Percentiles rank a stretch among this genome's conserved stretches.
Conservation (phyloP, 2,113 vertebrate genomes). For the Pimephales promelas region DNA sequence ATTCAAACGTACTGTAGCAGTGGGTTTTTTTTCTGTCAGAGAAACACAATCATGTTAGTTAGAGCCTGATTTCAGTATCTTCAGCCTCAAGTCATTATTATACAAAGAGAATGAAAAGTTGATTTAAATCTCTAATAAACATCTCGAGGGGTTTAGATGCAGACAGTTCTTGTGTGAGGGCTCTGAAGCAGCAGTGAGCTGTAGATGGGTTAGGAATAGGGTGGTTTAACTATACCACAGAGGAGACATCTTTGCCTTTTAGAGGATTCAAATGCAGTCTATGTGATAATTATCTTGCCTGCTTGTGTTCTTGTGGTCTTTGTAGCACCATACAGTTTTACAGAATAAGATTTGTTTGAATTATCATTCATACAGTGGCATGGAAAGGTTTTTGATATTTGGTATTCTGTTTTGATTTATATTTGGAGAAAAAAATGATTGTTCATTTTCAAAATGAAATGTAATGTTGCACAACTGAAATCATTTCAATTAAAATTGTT, state of each 20-base stretch:
- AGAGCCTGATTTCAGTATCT: neutral
- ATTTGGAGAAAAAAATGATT: neutral
- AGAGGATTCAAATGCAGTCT: neutral
- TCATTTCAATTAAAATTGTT: neutral
- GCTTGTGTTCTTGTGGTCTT: neutral
- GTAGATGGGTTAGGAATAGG: neutral
- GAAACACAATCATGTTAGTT: neutral
- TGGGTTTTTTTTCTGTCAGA: neutral
- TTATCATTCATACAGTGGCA: neutral
- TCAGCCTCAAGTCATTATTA: constrained; percentile 20
- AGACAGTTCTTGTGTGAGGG: neutral
- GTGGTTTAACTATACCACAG: constrained; percentile 5
- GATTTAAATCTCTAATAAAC: neutral
- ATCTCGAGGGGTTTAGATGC: neutral
- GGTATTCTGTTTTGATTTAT: neutral
- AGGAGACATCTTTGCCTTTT: neutral
- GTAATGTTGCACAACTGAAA: neutral
- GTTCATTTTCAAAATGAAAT: neutral
- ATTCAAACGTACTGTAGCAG: neutral
- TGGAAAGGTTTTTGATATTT: neutral
- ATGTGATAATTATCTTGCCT: neutral
- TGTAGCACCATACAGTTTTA: neutral
- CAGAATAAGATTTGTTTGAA: neutral
- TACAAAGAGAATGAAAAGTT: neutral
- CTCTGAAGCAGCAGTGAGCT: neutral